phyloP scores from a whole-genome alignment of 1,140 invertebrate species.

The Antheraea pernyi region DNA sequence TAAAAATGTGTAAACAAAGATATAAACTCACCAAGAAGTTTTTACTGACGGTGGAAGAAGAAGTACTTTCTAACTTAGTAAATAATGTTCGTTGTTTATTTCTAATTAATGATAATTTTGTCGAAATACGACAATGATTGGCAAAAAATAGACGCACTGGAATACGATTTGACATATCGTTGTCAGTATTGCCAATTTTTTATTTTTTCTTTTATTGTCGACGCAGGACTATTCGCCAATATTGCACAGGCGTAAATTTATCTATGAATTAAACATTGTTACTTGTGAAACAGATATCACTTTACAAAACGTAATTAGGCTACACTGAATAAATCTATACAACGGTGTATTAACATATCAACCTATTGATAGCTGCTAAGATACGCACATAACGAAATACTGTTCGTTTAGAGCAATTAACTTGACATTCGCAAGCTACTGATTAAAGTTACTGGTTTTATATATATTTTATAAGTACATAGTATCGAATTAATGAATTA shows the following conservation, averaged over 20 bases:
- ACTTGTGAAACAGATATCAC: no score
- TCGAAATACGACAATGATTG: constrained; percentile 66
- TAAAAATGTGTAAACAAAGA: constrained; percentile 20
- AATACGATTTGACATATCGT: constrained; percentile 62
- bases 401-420: no score
- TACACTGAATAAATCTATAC: no score
- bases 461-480: no score
- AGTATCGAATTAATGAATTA: no score
- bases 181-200: constrained; percentile 24
- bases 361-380: no score
- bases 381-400: no score
- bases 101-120: constrained; percentile 52
- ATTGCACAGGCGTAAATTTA: no score
- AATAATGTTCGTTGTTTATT: constrained; percentile 42
- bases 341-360: background rate
- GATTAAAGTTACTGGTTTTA: no score
- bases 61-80: constrained; percentile 3
- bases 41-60: background rate
- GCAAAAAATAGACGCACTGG: constrained; percentile 70
- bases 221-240: background rate
- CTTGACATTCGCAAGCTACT: no score
- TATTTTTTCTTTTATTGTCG: background rate
- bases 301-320: no score
- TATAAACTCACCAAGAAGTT: background rate
- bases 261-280: no score